Percentiles rank a stretch among this genome's conserved stretches.
These are phyloP conservation scores for Corythaeola cristata DNA, from an alignment of 2,113 vertebrate species.

Conservation along the genomic window DNA sequence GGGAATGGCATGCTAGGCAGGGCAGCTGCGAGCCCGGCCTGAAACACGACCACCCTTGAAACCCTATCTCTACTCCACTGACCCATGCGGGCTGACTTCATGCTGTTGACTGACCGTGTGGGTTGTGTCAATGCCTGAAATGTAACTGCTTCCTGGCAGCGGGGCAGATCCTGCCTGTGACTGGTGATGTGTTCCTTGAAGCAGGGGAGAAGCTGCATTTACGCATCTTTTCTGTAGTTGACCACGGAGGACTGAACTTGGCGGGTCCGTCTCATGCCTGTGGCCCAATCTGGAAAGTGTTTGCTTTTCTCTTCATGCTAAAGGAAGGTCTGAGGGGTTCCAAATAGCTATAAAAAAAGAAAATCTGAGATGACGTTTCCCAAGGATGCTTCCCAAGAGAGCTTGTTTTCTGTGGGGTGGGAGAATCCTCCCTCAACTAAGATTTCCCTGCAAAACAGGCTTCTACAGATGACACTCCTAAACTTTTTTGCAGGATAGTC, in stretches of 20 bases:
- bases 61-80: conserved; percentile 61
- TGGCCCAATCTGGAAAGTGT: neutral
- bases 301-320: neutral
- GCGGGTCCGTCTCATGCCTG: rapidly evolving
- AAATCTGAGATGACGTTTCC: neutral
- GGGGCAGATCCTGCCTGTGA: neutral
- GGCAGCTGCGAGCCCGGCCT: conserved; percentile 62
- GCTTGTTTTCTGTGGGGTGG: neutral
- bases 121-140: conserved; percentile 4
- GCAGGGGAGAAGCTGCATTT: neutral
- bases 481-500: neutral
- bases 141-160: neutral
- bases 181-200: neutral
- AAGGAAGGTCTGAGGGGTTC: neutral
- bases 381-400: neutral
- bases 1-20: conserved; percentile 44
- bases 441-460: neutral
- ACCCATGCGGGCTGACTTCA: conserved; percentile 26
- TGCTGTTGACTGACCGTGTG: neutral
- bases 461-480: neutral
- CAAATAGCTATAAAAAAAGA: neutral
- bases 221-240: neutral
- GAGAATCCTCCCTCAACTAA: neutral
- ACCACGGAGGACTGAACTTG: neutral
- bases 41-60: conserved; percentile 79